Base-by-base conservation (phyloP, 2,888 invertebrate species). In the Drosophila maculinotata region DNA sequence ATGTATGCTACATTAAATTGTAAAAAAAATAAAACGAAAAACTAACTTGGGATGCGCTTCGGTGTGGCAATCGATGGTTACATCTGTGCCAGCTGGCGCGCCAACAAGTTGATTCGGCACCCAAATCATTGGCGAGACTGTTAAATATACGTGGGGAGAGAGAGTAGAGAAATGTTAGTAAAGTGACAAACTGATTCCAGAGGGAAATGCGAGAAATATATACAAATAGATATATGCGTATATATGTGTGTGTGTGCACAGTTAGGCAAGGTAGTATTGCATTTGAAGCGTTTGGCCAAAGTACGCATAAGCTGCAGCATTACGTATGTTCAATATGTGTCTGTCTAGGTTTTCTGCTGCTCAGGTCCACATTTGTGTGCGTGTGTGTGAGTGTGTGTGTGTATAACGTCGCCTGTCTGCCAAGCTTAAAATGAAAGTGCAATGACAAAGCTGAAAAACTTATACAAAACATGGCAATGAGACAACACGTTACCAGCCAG, bases 121-220 rank as follows among this genome's bases (percentile, higher is more conserved):
- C 96, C 96, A 97, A 90, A 97, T 97, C 96, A 97, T 97, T 48
- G 97, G 97, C 0, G 96, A 96, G 93, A 97, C 97, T 97, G 79
- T 25, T 57, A 59, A 15, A 60, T 10, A 30, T 38, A 93, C 35
- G 23, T 15, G 14, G 42, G 6, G n/a, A 31, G 15, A 44, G 35
- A 35, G 30, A 44, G 48, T 33, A 25, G 33, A 64, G 26, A 39
- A 49, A 60, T 47, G 72, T 79, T 54, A 66, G 72, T 56, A 69
- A 66, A 80, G 68, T 81, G 70, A 84, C n/a, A n/a, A n/a, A n/a
- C 84, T 64, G 84, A 59, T 79, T 57, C 63, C 65, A 56, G 45
- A 20, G 73, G 57, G 77, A 68, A 53, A 64, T 59, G 36, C 30
- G 9, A 28, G 14, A 28, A 23, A 36, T 25, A 31, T 30, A 31